Percentiles rank a stretch among this genome's conserved stretches.
phyloP scores from a whole-genome alignment of 2,113 vertebrate genomes.

The Dendropsophus ebraccatus region DNA sequence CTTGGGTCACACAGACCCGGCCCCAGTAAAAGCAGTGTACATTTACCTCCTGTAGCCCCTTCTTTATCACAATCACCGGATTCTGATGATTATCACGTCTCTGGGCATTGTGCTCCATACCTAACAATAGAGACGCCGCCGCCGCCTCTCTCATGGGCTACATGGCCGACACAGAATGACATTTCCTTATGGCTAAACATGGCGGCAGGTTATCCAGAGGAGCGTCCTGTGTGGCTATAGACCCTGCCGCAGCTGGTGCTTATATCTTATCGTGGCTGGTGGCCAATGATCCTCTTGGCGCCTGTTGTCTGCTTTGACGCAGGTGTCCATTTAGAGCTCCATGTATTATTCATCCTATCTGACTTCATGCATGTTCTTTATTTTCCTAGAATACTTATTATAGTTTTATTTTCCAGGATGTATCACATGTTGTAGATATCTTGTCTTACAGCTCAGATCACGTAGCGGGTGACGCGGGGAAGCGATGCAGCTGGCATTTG shows the following conservation, averaged over 20 bases:
- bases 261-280: not conserved
- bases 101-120: not conserved
- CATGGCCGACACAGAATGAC: no score
- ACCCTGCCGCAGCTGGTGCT: no score
- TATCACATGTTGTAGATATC: not conserved
- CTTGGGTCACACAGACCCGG: constrained; percentile 9
- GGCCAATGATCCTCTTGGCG: no score
- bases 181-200: not conserved
- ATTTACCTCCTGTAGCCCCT: not conserved
- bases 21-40: not conserved
- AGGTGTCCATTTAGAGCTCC: not conserved
- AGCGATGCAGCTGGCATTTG: no score
- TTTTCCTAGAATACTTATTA: not conserved
- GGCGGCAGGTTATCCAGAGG: not conserved
- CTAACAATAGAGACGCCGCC: no score
- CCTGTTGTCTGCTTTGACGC: not conserved
- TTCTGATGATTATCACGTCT: not conserved
- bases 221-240: not conserved
- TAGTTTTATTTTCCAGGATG: not conserved
- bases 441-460: no score
- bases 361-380: no score
- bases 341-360: not conserved
- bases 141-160: no score
- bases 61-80: not conserved
- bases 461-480: not conserved